These are phyloP conservation scores for Dasyurus viverrinus DNA, from an alignment of 2,113 vertebrate species.

Conservation along the genomic window DNA sequence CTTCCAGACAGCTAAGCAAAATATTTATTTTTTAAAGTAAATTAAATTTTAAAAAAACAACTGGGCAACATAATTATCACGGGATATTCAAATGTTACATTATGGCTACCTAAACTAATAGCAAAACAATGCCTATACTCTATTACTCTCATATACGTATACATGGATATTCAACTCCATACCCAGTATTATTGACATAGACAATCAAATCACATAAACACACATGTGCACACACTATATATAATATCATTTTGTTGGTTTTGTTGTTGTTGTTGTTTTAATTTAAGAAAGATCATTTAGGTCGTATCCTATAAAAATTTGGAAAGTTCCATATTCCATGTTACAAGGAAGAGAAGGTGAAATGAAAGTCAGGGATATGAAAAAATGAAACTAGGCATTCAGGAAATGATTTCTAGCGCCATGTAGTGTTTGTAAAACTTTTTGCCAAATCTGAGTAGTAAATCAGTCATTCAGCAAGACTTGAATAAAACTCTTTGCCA, in stretches of 20 bases:
- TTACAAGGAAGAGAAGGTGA: accelerated
- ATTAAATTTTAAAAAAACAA: background rate
- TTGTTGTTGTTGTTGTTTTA: background rate
- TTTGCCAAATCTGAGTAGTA: background rate
- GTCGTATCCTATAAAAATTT: accelerated
- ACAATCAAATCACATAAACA: accelerated
- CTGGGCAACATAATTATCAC: constrained; percentile 1
- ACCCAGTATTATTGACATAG: background rate
- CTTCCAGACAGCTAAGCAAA: background rate
- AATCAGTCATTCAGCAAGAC: background rate
- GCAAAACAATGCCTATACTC: background rate
- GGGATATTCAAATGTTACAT: constrained; percentile 5
- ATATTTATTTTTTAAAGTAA: background rate
- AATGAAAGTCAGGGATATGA: background rate
- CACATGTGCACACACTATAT: background rate
- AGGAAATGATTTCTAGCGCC: background rate
- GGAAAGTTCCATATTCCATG: background rate
- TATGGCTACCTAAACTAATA: background rate
- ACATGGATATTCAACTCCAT: background rate
- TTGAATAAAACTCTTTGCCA: background rate
- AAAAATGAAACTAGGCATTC: accelerated
- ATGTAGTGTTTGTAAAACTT: background rate
- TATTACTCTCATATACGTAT: background rate
- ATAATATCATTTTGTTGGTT: background rate
- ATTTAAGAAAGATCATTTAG: background rate